Conservation (phyloP, 2,797 vertebrate species). For the Onychomys leucogaster region DNA sequence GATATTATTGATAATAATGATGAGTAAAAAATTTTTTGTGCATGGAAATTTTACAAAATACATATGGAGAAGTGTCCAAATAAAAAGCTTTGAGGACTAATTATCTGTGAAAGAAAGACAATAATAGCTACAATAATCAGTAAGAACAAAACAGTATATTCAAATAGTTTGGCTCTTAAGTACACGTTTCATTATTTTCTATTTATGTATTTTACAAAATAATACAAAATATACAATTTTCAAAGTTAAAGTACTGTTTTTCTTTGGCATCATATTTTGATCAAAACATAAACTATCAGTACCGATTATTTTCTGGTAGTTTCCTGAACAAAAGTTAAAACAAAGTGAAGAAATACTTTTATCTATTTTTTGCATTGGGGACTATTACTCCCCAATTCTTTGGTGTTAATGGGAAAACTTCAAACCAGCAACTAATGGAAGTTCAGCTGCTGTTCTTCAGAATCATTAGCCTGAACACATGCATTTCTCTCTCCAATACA, state of each 20-base stretch:
- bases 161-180: background rate
- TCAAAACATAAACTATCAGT: background rate
- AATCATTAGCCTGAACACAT: conserved; percentile 42
- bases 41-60: background rate
- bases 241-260: conserved; percentile 51
- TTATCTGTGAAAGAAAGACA: conserved; percentile 46
- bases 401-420: conserved; percentile 36
- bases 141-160: background rate
- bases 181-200: background rate
- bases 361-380: background rate
- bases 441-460: conserved; percentile 47
- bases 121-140: background rate
- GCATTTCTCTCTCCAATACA: conserved; percentile 38
- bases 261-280: background rate
- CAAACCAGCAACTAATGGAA: conserved; percentile 38
- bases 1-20: background rate
- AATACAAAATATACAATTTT: background rate
- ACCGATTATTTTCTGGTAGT: background rate
- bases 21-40: background rate
- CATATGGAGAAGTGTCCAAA: background rate
- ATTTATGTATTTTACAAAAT: background rate
- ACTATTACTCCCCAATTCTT: background rate
- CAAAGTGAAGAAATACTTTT: background rate
- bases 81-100: background rate
- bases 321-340: background rate